Percentiles rank a stretch among this genome's conserved stretches.
These are phyloP conservation scores for Heterodera schachtii DNA, from an alignment of 1,140 invertebrate species.

Conservation along the genomic window DNA sequence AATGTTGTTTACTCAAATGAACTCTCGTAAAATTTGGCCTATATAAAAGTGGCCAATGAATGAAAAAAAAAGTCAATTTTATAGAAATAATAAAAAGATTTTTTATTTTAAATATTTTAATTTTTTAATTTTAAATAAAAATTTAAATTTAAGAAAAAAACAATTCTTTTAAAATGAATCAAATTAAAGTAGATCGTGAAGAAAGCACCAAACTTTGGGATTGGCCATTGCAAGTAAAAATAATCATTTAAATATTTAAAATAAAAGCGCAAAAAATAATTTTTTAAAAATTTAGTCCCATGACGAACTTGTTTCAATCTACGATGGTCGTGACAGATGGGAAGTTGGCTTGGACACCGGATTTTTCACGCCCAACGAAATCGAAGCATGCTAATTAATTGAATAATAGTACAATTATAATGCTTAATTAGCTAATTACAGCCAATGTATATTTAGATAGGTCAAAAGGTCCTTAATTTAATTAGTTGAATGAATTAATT, in stretches of 20 bases:
- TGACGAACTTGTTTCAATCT: conserved; percentile 49
- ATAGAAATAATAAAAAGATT: no score
- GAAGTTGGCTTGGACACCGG: conserved; percentile 61
- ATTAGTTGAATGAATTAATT: no score
- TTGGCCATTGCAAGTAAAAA: neutral
- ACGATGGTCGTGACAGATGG: conserved; percentile 57
- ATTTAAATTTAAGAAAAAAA: neutral
- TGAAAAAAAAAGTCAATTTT: no score
- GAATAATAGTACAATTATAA: no score
- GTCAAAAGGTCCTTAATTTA: no score
- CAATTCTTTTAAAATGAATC: neutral
- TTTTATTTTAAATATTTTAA: neutral
- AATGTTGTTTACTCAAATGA: no score
- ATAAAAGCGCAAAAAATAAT: neutral
- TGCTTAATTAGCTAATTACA: no score
- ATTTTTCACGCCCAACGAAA: conserved; percentile 62
- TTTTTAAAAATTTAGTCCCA: neutral
- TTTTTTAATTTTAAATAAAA: neutral
- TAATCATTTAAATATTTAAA: neutral
- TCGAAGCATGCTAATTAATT: conserved; percentile 46
- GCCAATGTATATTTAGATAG: no score
- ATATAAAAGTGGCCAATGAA: no score
- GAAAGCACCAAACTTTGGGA: neutral
- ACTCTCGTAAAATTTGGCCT: no score
- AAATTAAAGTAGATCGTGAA: neutral